Evolutionary conservation across 2,113 vertebrate species (phyloP).

Genomic region (Phyllostomus hastatus): DNA sequence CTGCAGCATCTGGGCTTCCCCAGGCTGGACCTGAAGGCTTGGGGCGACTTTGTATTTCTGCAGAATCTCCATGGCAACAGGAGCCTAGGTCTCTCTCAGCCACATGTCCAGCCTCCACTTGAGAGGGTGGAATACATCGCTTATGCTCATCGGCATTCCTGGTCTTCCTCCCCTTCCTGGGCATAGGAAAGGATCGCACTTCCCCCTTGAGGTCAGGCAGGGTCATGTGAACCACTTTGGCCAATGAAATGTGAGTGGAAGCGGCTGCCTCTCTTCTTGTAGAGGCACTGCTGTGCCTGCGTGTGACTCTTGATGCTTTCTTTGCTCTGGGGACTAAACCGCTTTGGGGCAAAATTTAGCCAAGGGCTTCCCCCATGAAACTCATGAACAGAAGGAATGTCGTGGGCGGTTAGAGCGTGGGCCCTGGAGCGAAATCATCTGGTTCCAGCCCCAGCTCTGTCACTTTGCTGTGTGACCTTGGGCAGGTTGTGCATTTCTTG

Average conservation of each 20-base stretch:
- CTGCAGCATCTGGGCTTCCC: background rate
- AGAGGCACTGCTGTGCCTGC: background rate
- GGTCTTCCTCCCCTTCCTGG: background rate
- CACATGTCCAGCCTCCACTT: background rate
- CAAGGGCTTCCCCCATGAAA: background rate
- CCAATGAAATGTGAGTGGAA: background rate
- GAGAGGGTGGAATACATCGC: background rate
- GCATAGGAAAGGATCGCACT: background rate
- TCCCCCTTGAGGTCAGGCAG: background rate
- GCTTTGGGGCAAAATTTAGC: background rate
- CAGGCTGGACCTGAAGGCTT: background rate
- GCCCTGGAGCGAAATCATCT: background rate
- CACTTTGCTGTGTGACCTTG: background rate
- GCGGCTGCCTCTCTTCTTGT: background rate
- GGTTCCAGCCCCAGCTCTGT: background rate
- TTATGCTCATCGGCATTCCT: background rate
- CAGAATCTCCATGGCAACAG: background rate
- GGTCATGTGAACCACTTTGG: background rate
- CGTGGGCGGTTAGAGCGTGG: no score
- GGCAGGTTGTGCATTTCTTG: background rate
- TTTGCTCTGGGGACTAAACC: background rate
- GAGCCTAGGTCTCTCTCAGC: accelerated
- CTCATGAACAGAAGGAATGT: background rate
- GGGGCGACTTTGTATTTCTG: background rate
- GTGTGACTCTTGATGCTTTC: background rate